Percentiles rank a stretch among this genome's conserved stretches.
phyloP scores from a whole-genome alignment of 1,140 invertebrate genomes.

The Heterodera carotae region DNA sequence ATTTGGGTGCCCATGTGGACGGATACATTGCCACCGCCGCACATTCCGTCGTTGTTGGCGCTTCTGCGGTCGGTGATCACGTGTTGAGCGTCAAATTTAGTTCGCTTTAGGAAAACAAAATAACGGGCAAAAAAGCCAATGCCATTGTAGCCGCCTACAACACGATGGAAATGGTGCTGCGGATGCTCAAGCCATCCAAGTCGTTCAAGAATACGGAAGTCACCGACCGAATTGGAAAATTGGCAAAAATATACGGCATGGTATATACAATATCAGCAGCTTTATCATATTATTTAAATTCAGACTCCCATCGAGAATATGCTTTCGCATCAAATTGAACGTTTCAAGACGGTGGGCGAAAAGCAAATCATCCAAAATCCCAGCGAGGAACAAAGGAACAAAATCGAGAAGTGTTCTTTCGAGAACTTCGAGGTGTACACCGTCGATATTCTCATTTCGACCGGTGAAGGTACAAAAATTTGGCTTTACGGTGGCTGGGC shows the following conservation, averaged over 20 bases:
- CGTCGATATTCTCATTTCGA: constrained; percentile 93
- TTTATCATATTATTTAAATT: background rate
- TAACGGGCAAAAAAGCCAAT: constrained; percentile 86
- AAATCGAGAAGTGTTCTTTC: constrained; percentile 94
- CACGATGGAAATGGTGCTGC: constrained; percentile 88
- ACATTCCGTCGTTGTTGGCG: constrained; percentile 88
- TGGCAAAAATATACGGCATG: constrained; percentile 78
- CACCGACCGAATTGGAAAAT: constrained; percentile 81
- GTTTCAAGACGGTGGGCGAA: constrained; percentile 91
- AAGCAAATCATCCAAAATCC: constrained; percentile 99
- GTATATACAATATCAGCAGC: background rate
- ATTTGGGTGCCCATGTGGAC: constrained; percentile 96
- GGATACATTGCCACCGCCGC: constrained; percentile 97
- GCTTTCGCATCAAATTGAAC: constrained; percentile 83
- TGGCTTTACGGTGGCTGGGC: no score
- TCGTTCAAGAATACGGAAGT: constrained; percentile 72
- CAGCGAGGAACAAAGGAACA: constrained; percentile 88
- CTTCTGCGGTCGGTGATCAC: constrained; percentile 68
- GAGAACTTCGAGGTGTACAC: constrained; percentile 97
- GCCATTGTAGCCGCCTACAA: constrained; percentile 90
- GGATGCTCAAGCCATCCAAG: constrained; percentile 85
- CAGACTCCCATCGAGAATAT: constrained; percentile 92
- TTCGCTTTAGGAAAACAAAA: constrained; percentile 63
- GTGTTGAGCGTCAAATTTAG: no score
- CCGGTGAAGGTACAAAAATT: constrained; percentile 86